Percentiles rank a stretch among this genome's conserved stretches.
Conservation (phyloP, 2,888 invertebrate species). For the Idaea aversata region DNA sequence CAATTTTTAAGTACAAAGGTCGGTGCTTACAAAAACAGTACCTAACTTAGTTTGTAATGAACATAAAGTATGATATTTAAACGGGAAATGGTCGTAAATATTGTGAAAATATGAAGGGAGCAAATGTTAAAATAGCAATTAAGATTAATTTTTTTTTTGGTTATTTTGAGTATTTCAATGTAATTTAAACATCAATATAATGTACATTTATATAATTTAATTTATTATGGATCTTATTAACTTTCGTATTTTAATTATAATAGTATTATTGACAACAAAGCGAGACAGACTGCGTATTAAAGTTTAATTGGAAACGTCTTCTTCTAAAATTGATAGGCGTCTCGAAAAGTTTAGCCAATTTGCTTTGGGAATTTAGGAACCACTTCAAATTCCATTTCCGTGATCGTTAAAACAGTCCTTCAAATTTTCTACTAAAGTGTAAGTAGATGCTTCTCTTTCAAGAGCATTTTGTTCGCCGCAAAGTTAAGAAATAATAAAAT, state of each 20-base stretch:
- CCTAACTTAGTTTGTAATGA: slow-evolving; percentile 22
- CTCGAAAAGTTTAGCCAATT: slow-evolving; percentile 62
- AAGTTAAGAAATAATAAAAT: slow-evolving; percentile 18
- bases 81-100: slow-evolving; percentile 18
- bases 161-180: not conserved
- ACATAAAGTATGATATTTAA: slow-evolving; percentile 19
- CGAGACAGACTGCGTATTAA: slow-evolving; percentile 34
- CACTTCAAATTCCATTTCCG: slow-evolving; percentile 48
- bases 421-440: slow-evolving; percentile 36
- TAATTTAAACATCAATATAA: not conserved
- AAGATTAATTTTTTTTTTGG: not conserved
- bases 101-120: slow-evolving; percentile 19
- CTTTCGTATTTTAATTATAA: not conserved
- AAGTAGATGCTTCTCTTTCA: slow-evolving; percentile 18
- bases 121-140: not conserved
- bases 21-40: slow-evolving; percentile 22
- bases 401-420: slow-evolving; percentile 39
- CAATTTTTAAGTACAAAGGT: slow-evolving; percentile 33
- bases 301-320: slow-evolving; percentile 76
- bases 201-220: not conserved
- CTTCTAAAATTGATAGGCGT: slow-evolving; percentile 63
- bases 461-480: slow-evolving; percentile 18
- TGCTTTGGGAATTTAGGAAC: slow-evolving; percentile 53
- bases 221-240: no score
- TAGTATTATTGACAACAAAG: slow-evolving; percentile 13